Conservation (phyloP, 2,888 invertebrate species). For the Lochmaea capreae region DNA sequence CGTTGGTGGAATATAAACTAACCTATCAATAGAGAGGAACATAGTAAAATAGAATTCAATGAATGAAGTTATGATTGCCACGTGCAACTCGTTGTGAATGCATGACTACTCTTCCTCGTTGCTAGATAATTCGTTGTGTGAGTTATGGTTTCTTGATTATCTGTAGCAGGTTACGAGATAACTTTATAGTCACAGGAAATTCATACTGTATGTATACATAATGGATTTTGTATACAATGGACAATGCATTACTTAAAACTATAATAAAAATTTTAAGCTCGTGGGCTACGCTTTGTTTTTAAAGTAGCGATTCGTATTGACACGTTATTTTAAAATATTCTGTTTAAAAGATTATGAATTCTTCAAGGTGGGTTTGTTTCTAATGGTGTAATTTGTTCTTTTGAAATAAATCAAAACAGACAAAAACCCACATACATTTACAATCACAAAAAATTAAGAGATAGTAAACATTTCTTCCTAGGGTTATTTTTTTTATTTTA, state of each 20-base stretch:
- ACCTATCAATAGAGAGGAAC: neutral
- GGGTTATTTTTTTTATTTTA: too few relatives aligned
- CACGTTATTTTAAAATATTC: neutral
- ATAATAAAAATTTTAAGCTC: neutral
- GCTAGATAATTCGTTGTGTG: constrained; percentile 24
- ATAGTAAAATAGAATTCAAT: constrained; percentile 12
- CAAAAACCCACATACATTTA: too few relatives aligned
- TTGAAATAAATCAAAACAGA: too few relatives aligned
- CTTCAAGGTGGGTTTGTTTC: too few relatives aligned
- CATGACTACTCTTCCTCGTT: constrained; percentile 21
- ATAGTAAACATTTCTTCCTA: too few relatives aligned
- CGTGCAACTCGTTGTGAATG: constrained; percentile 26
- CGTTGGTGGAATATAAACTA: constrained; percentile 11
- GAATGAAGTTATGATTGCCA: constrained; percentile 29
- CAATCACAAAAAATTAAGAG: too few relatives aligned
- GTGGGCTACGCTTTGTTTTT: neutral
- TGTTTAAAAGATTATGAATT: neutral
- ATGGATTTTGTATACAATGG: constrained; percentile 32
- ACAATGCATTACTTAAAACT: constrained; percentile 20
- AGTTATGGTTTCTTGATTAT: constrained; percentile 31
- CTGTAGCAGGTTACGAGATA: constrained; percentile 30
- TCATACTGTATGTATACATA: constrained; percentile 29
- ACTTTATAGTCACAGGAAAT: constrained; percentile 31
- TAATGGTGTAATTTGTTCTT: too few relatives aligned
- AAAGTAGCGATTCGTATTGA: neutral